Base-by-base conservation (phyloP, 2,888 invertebrate genomes). In the Hesperia comma region DNA sequence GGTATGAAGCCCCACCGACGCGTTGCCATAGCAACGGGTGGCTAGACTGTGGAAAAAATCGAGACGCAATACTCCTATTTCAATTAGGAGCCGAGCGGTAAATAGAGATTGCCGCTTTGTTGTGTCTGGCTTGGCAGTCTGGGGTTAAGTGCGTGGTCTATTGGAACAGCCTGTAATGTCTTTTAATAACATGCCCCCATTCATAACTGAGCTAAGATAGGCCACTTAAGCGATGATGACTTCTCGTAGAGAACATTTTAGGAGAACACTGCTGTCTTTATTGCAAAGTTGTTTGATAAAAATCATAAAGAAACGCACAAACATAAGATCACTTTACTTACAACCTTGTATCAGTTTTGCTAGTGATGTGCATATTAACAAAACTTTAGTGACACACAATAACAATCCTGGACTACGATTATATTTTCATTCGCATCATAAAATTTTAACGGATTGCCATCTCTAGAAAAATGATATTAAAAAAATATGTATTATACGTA, bases 1-100 rank as follows among this genome's bases (percentile, higher is more conserved):
- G 46, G 41, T 6, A n/a, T 4, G 86, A 87, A 85, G 77, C 82
- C 87, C 51, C 63, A 70, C 68, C 69, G 67, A 68, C 75, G 76
- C 75, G 72, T 72, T 72, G 73, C 71, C 53, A 62, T 58, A 41
- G 55, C 55, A 14, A 63, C 46, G 46, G 55, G 15, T n/a, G 63
- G 60, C 63, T 63, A 63, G 63, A 63, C 63, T 56, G 55, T 55
- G 55, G 57, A 63, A 63, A 63, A 63, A 63, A 63, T 63, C 14
- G 57, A 63, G 49, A 51, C 63, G 63, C 56, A 63, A 63, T 58
- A 43, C 63, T 63, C 63, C 63, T 63, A 63, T 63, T 57, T 63
- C 57, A 63, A 63, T 63, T 63, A 63, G 63, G 57, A 57, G 57
- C 19, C 57, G 63, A 61, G 56, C 63, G 37, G 57, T 63, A 63